Base-by-base conservation (phyloP, 2,797 vertebrate species). In the Anabacerthia variegaticeps region DNA sequence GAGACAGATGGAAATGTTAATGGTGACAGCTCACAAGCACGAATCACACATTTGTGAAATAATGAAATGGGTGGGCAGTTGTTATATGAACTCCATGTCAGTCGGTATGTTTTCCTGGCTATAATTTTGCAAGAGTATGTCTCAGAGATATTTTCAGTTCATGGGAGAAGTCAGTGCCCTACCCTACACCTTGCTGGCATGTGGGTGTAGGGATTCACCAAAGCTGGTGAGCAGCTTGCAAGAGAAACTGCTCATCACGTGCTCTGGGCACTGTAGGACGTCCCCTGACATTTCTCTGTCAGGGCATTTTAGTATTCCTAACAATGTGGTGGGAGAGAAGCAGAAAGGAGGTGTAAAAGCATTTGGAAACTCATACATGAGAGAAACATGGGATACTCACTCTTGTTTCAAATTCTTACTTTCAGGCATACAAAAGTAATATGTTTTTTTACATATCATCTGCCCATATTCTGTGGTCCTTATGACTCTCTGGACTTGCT, bases 1-100 rank as follows among this genome's bases (percentile, higher is more conserved):
- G 94, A 97, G 95, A 93, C 97, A 97, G 97, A 97, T 97, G 96
- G 97, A 96, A 97, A 96, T 96, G 97, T 86, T 97, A 96, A 94
- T 91, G 19, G 95, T 96, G 96, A 97, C 97, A 97, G 97, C 94
- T 97, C 97, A 97, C 95, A 96, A 95, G 97, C 95, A 95, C 91
- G 85, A 96, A 97, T 96, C 96, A 92, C 96, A 97, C 96, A 96
- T 97, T 97, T 95, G 95, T 94, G 97, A 92, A 97, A 97, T 96
- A 97, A 97, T 96, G 94, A 95, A 96, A 96, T 69, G 96, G 97
- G 97, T 97, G 97, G 97, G 97, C 95, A 95, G 96, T 96, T 96
- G 96, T 97, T 97, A 97, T 55, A 84, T 92, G 95, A 95, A 97
- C 96, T 94, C 94, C 81, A 71, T 96, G 95, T 95, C 95, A 95